phyloP scores from a whole-genome alignment of 2,888 invertebrate genomes.

The Pherbina coryleti region DNA sequence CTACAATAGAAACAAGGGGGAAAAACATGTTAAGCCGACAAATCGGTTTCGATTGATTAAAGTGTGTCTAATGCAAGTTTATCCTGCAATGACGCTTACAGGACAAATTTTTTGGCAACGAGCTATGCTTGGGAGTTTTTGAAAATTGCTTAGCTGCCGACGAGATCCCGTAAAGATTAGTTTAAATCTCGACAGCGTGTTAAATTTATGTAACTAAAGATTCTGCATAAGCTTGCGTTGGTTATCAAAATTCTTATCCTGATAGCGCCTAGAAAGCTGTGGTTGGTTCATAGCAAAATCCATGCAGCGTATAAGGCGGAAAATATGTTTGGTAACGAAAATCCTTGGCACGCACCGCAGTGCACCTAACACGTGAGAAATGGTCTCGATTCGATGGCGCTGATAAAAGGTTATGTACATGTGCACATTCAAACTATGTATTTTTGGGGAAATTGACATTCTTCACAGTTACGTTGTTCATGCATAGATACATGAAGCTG shows the following conservation, averaged over 20 bases:
- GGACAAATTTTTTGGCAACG: conserved; percentile 43
- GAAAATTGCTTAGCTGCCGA: conserved; percentile 14
- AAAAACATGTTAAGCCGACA: conserved; percentile 66
- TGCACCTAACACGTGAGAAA: conserved; percentile 23
- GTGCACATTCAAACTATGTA: too few species aligned
- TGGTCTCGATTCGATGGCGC: too few species aligned
- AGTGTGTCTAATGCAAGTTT: conserved; percentile 55
- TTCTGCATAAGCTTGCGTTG: conserved; percentile 36
- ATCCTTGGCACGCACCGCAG: conserved; percentile 52
- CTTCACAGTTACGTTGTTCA: too few species aligned
- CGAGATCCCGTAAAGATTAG: conserved; percentile 23
- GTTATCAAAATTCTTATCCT: not conserved
- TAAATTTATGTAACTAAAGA: conserved; percentile 54
- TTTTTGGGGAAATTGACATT: too few species aligned
- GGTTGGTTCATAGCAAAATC: not conserved
- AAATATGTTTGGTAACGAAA: conserved; percentile 56
- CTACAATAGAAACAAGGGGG: not conserved
- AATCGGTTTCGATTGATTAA: conserved; percentile 68
- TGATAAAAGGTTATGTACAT: too few species aligned
- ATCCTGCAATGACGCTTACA: conserved; percentile 53
- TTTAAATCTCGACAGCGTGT: conserved; percentile 54
- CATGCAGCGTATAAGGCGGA: conserved; percentile 23
- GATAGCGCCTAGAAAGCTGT: not conserved
- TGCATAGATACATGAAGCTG: too few species aligned
- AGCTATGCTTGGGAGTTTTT: conserved; percentile 24